Percentiles rank a stretch among this genome's conserved stretches.
These are phyloP conservation scores for Thamnophis sirtalis DNA, from an alignment of 2,113 vertebrate species.

Conservation along the genomic window DNA sequence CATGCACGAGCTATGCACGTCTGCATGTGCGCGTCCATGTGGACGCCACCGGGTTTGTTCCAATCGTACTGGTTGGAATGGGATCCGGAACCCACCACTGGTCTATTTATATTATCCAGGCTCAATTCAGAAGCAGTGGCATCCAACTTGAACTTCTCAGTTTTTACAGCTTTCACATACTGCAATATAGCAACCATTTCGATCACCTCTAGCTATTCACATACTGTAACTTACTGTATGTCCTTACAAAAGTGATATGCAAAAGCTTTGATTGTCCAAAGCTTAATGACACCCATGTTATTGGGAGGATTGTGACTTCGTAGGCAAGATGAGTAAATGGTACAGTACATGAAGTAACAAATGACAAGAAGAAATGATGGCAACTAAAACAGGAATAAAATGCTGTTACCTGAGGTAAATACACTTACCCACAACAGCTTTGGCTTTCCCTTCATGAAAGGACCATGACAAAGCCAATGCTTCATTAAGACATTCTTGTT, in stretches of 20 bases:
- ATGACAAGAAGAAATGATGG: not conserved
- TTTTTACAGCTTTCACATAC: not conserved
- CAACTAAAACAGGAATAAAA: not conserved
- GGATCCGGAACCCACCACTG: too few relatives aligned
- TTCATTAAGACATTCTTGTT: constrained; percentile 89
- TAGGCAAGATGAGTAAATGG: not conserved
- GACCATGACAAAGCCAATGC: constrained; percentile 94
- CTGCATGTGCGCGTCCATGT: too few relatives aligned
- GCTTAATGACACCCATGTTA: not conserved
- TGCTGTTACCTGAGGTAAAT: not conserved
- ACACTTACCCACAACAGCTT: constrained; percentile 90
- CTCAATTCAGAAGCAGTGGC: not conserved
- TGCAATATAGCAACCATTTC: not conserved
- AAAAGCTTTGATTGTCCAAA: not conserved
- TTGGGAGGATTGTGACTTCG: not conserved
- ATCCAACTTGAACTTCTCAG: not conserved
- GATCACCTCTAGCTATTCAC: not conserved
- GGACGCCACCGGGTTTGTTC: too few relatives aligned
- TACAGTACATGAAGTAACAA: not conserved
- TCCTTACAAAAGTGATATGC: not conserved
- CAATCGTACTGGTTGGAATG: too few relatives aligned
- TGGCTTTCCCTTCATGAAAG: constrained; percentile 93
- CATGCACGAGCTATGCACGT: too few relatives aligned
- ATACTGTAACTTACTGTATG: not conserved
- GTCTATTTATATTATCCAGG: not conserved